Evolutionary conservation across 2,113 vertebrate species (phyloP).

Genomic region (Charadrius vociferus): DNA sequence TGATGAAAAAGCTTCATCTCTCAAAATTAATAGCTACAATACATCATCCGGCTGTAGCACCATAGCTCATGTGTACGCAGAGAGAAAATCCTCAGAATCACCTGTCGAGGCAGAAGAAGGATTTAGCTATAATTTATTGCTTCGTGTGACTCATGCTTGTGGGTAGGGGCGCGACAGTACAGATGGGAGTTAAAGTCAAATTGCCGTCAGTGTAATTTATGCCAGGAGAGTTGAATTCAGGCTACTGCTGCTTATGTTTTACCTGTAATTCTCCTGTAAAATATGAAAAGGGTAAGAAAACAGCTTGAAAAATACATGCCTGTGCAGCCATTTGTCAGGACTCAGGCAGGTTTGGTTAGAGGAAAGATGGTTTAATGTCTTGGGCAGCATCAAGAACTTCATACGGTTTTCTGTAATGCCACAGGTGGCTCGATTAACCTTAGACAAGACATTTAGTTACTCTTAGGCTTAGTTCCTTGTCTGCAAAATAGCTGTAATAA

Average conservation of each 20-base stretch:
- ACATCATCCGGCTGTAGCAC: not conserved
- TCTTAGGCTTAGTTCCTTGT: not conserved
- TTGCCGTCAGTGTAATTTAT: not conserved
- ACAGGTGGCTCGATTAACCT: not conserved
- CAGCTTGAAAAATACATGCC: not conserved
- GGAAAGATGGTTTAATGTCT: not conserved
- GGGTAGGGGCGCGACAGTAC: not conserved
- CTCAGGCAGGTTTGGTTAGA: not conserved
- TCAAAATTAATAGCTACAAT: conserved; percentile 26
- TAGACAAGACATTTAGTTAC: not conserved
- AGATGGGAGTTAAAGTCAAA: conserved; percentile 31
- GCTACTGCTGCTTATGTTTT: conserved; percentile 11
- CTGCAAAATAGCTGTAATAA: not conserved
- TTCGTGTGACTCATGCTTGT: conserved; percentile 29
- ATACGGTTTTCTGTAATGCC: not conserved
- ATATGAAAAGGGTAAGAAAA: not conserved
- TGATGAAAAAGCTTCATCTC: not conserved
- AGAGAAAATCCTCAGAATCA: conserved; percentile 35
- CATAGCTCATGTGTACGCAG: not conserved
- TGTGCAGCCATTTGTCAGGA: not conserved
- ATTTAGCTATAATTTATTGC: conserved; percentile 42
- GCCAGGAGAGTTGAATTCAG: conserved; percentile 43
- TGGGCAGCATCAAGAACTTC: not conserved
- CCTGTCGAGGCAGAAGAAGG: not conserved
- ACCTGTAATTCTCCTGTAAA: not conserved